Conservation (phyloP, 2,888 invertebrate genomes). For the Drosophila emarginata region DNA sequence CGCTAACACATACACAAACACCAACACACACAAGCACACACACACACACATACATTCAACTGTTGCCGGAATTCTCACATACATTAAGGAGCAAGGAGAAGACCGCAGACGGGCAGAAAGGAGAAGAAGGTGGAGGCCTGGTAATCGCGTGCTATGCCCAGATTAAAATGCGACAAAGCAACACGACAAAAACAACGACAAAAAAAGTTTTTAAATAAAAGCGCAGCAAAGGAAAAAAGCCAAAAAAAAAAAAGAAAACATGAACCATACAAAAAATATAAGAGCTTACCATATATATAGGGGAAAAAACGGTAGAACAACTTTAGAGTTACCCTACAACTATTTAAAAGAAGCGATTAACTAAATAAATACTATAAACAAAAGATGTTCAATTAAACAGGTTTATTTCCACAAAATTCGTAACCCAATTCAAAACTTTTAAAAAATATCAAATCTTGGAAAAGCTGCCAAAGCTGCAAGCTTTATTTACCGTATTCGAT, state of each 20-base stretch:
- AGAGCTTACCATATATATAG: no score
- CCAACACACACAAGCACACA: conserved; percentile 10
- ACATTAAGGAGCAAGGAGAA: conserved; percentile 54
- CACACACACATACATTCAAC: conserved; percentile 40
- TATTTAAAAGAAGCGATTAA: no score
- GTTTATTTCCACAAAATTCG: no score
- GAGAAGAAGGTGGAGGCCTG: not conserved
- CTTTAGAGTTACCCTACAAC: no score
- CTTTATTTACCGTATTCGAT: no score
- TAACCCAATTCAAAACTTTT: no score
- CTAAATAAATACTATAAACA: no score
- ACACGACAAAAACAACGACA: conserved; percentile 56
- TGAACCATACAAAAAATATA: not conserved
- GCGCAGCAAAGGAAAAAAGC: conserved; percentile 21
- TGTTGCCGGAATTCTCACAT: conserved; percentile 74
- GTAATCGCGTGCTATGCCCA: conserved; percentile 69
- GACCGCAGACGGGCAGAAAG: not conserved
- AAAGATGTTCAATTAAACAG: no score
- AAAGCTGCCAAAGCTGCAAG: no score
- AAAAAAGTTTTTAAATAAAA: conserved; percentile 63
- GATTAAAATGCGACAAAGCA: conserved; percentile 73
- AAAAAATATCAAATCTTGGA: no score
- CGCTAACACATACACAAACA: conserved; percentile 36
- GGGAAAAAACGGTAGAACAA: no score
- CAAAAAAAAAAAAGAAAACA: conserved; percentile 20